Conservation (phyloP, 1,140 invertebrate species). For the Galleria mellonella region DNA sequence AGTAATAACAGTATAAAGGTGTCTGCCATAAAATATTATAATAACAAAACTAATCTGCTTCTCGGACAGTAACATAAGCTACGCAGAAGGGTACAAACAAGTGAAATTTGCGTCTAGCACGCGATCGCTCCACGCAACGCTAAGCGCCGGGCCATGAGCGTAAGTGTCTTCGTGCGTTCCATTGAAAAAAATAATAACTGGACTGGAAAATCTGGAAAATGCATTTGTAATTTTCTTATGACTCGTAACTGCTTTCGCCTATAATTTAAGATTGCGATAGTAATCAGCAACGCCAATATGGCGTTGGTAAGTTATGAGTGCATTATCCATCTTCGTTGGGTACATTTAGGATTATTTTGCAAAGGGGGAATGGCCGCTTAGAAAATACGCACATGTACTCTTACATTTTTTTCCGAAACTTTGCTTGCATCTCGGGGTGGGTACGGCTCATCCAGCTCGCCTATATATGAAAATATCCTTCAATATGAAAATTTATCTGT, state of each 20-base stretch:
- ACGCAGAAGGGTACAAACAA: constrained; percentile 11
- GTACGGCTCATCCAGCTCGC: no score
- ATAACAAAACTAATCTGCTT: constrained; percentile 4
- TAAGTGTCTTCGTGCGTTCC: constrained; percentile 30
- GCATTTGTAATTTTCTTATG: constrained; percentile 38
- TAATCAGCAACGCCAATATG: no score
- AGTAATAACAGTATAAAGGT: no score
- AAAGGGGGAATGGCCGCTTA: no score
- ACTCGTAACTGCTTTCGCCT: constrained; percentile 43
- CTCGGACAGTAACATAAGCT: constrained; percentile 6
- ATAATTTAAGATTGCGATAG: constrained; percentile 30
- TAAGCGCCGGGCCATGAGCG: constrained; percentile 29
- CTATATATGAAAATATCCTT: no score
- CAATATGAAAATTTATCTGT: no score
- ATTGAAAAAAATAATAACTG: constrained; percentile 30
- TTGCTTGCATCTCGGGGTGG: no score
- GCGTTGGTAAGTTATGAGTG: no score
- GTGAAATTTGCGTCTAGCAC: constrained; percentile 30
- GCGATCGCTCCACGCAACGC: constrained; percentile 37
- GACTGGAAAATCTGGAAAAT: constrained; percentile 45
- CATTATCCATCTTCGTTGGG: no score
- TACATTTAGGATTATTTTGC: no score
- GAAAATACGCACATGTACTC: no score
- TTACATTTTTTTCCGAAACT: no score
- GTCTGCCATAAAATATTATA: neutral